These are phyloP conservation scores for Danionella cerebrum DNA, from an alignment of 2,113 vertebrate species.

Conservation along the genomic window DNA sequence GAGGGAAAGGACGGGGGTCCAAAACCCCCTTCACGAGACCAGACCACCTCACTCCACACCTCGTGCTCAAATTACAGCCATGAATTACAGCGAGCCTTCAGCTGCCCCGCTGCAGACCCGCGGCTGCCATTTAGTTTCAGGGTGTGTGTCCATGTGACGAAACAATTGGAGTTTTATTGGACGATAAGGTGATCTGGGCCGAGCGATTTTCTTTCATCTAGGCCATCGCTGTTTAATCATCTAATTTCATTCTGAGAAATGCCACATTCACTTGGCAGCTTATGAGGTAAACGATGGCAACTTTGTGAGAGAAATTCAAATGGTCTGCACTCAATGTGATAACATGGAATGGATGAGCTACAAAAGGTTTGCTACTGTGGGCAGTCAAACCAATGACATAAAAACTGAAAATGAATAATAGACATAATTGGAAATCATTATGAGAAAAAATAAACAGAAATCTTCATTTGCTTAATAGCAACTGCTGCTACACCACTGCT, in stretches of 20 bases:
- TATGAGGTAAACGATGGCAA: neutral
- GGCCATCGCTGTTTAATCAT: neutral
- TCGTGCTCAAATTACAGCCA: slow-evolving; percentile 27
- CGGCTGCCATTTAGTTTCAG: slow-evolving; percentile 16
- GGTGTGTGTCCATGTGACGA: slow-evolving; percentile 27
- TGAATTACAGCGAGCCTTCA: slow-evolving; percentile 30
- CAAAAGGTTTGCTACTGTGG: too few species aligned
- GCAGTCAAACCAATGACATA: too few species aligned
- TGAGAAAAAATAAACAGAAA: too few species aligned
- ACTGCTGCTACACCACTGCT: too few species aligned
- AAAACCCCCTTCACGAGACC: neutral
- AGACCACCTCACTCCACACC: neutral
- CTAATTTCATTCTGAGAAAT: slow-evolving; percentile 15
- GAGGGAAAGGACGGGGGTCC: neutral
- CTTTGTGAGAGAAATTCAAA: neutral
- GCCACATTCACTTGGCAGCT: neutral
- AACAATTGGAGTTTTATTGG: slow-evolving; percentile 32
- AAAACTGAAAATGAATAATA: too few species aligned
- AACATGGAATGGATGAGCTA: too few species aligned
- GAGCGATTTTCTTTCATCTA: slow-evolving; percentile 19
- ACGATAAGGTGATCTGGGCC: slow-evolving; percentile 12
- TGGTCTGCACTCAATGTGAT: neutral
- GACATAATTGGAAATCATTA: too few species aligned
- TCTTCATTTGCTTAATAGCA: too few species aligned
- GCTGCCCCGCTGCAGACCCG: neutral